These are phyloP conservation scores for Pseudomyrmex cubaensis DNA, from an alignment of 1,140 invertebrate genomes.

Conservation along the genomic window DNA sequence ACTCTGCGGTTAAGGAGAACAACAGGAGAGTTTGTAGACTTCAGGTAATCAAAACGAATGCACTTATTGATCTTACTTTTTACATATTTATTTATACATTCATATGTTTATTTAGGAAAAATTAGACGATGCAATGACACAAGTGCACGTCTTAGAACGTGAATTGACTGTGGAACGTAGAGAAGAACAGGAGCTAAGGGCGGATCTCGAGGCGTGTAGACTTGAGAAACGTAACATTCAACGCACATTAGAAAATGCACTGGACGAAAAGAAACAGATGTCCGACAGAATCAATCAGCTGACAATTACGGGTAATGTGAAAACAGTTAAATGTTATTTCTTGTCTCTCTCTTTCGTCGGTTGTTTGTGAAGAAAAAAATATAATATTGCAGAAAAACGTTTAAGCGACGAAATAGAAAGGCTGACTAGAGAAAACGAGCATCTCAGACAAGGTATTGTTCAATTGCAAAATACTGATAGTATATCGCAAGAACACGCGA, in stretches of 20 bases:
- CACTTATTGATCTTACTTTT: background rate
- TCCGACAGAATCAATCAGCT: slow-evolving; percentile 85
- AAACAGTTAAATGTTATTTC: slow-evolving; percentile 48
- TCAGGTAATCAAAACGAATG: slow-evolving; percentile 75
- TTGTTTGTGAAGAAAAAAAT: background rate
- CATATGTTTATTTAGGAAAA: slow-evolving; percentile 82
- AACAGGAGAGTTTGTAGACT: slow-evolving; percentile 79
- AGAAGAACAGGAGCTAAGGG: slow-evolving; percentile 83
- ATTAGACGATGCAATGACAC: slow-evolving; percentile 82
- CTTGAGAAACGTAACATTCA: slow-evolving; percentile 85
- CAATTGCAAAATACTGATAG: slow-evolving; percentile 80
- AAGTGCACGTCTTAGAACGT: slow-evolving; percentile 84
- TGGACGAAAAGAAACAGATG: slow-evolving; percentile 87
- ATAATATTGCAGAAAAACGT: slow-evolving; percentile 82
- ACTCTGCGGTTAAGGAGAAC: slow-evolving; percentile 83
- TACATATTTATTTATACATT: slow-evolving; percentile 33
- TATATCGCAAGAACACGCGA: slow-evolving; percentile 63
- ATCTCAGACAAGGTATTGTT: slow-evolving; percentile 82
- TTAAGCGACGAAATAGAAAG: slow-evolving; percentile 85
- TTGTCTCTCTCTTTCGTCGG: background rate
- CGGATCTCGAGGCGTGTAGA: slow-evolving; percentile 84
- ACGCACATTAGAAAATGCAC: slow-evolving; percentile 86
- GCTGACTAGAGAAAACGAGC: slow-evolving; percentile 79
- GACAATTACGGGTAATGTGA: slow-evolving; percentile 82
- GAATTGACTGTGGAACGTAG: slow-evolving; percentile 83